Evolutionary conservation across 1,140 invertebrate genomes (phyloP).

Genomic region (Battus philenor): DNA sequence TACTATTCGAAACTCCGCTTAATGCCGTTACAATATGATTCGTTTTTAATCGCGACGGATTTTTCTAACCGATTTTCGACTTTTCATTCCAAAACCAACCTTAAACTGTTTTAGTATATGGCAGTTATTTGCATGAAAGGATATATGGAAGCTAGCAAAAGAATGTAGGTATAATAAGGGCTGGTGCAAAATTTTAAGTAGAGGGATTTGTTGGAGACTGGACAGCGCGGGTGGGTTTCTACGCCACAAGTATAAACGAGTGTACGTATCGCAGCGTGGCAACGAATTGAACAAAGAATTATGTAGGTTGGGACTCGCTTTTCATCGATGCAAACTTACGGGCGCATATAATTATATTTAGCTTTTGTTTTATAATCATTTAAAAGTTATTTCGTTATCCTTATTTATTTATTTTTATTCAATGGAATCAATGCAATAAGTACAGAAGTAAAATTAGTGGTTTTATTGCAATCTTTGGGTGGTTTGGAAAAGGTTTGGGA

Average conservation of each 20-base stretch:
- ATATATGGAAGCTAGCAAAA: constrained; percentile 31
- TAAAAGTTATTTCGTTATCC: no score
- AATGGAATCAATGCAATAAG: no score
- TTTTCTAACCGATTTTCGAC: constrained; percentile 16
- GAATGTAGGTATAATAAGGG: constrained; percentile 63
- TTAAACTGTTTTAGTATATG: constrained; percentile 22
- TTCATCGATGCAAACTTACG: no score
- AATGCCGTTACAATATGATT: constrained; percentile 25
- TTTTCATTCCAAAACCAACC: constrained; percentile 25
- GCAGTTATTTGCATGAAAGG: constrained; percentile 19
- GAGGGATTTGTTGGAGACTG: constrained; percentile 53
- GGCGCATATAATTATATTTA: no score
- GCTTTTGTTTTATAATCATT: background rate
- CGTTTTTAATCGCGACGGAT: constrained; percentile 22
- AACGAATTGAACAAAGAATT: constrained; percentile 14
- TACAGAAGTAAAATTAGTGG: no score
- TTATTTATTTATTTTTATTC: no score
- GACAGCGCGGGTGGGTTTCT: constrained; percentile 35
- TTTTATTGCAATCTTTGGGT: no score
- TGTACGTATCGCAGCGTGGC: background rate
- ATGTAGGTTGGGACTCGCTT: constrained; percentile 3
- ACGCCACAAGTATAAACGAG: constrained; percentile 20
- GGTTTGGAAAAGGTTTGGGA: no score
- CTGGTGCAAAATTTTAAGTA: constrained; percentile 71
- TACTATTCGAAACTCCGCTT: constrained; percentile 24